Conservation (phyloP, 1,140 invertebrate species). For the Sycobia sp. region DNA sequence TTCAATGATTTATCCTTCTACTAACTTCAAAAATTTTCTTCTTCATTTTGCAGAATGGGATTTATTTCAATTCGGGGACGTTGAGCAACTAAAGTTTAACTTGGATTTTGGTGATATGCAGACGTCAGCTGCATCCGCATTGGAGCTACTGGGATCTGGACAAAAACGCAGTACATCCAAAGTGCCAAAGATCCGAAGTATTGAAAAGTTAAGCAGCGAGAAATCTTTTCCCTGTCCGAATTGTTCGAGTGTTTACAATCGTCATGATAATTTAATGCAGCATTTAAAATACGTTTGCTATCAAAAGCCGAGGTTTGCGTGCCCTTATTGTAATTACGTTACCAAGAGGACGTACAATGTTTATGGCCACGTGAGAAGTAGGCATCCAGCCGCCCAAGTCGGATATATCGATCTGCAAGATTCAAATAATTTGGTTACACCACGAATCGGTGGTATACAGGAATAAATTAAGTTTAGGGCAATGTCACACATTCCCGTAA, state of each 20-base stretch:
- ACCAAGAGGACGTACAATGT: slow-evolving; percentile 44
- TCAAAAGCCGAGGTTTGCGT: slow-evolving; percentile 61
- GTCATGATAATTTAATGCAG: slow-evolving; percentile 62
- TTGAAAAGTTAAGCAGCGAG: background rate
- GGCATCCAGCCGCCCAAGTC: slow-evolving; percentile 27
- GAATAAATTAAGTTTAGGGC: too few relatives aligned
- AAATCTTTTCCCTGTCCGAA: slow-evolving; percentile 64
- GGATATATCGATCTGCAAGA: slow-evolving; percentile 23
- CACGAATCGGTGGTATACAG: too few relatives aligned
- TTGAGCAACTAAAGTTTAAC: background rate
- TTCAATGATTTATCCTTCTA: too few relatives aligned
- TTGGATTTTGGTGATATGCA: background rate
- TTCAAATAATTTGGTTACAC: slow-evolving; percentile 26
- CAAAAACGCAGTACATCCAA: too few relatives aligned
- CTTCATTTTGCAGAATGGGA: slow-evolving; percentile 10
- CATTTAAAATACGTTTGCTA: slow-evolving; percentile 60
- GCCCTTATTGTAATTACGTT: slow-evolving; percentile 52
- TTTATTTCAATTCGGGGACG: background rate
- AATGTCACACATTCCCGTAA: too few relatives aligned
- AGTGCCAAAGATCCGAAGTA: background rate
- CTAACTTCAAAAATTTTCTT: background rate
- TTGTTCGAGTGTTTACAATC: slow-evolving; percentile 61
- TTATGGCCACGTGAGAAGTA: slow-evolving; percentile 39
- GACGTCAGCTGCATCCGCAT: background rate
- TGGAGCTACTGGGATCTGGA: too few relatives aligned